A percentile compares a stretch with the other conserved stretches of the same genome.
Conservation (phyloP, 2,888 invertebrate genomes). For the Yponomeuta sedellus region DNA sequence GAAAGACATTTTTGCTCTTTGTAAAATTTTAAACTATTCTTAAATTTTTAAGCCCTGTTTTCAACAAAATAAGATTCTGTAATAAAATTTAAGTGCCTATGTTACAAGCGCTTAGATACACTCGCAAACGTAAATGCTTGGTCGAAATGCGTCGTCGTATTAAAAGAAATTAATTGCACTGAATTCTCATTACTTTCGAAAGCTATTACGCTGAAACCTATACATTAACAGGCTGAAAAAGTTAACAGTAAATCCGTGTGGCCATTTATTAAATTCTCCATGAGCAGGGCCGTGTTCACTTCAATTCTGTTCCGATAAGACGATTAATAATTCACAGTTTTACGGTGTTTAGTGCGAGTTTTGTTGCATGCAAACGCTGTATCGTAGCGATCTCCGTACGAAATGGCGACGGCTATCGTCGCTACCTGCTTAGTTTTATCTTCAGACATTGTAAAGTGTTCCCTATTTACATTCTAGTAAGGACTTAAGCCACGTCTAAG, state of each 20-base stretch:
- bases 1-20: too few species aligned
- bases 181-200: slow-evolving; percentile 4
- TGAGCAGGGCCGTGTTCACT: slow-evolving; percentile 47
- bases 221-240: slow-evolving; percentile 21
- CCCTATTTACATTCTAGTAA: not conserved
- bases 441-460: not conserved
- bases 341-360: slow-evolving; percentile 66
- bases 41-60: too few species aligned
- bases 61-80: too few species aligned
- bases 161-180: slow-evolving; percentile 8
- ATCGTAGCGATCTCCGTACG: slow-evolving; percentile 54
- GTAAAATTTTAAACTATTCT: too few species aligned
- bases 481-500: not conserved
- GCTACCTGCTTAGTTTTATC: slow-evolving; percentile 19
- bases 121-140: not conserved
- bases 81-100: too few species aligned
- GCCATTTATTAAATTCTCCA: slow-evolving; percentile 71
- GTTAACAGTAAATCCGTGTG: slow-evolving; percentile 49
- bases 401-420: slow-evolving; percentile 56
- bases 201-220: slow-evolving; percentile 8
- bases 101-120: too few species aligned
- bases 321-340: slow-evolving; percentile 74
- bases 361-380: slow-evolving; percentile 61
- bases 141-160: not conserved
- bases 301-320: slow-evolving; percentile 48